These are phyloP conservation scores for Bradypodion pumilum DNA, from an alignment of 2,797 vertebrate species.

Conservation along the genomic window DNA sequence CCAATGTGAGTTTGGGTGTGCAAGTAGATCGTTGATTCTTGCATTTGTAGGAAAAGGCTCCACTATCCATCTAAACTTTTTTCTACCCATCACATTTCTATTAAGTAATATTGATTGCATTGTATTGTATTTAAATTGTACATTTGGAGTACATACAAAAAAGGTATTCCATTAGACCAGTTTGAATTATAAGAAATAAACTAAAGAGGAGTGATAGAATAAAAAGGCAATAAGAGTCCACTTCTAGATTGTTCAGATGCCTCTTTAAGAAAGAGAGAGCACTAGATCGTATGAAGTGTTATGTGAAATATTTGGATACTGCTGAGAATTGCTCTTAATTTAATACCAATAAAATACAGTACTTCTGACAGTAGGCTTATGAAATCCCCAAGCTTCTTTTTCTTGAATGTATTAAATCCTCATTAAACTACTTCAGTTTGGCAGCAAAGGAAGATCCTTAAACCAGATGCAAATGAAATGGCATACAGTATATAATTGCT, in stretches of 20 bases:
- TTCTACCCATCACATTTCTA: too few species aligned
- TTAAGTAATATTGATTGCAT: background rate
- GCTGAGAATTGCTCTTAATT: constrained; percentile 31
- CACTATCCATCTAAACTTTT: background rate
- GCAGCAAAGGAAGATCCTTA: constrained; percentile 14
- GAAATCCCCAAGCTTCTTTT: constrained; percentile 4
- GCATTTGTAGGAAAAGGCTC: background rate
- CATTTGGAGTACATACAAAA: background rate
- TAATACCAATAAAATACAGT: constrained; percentile 22
- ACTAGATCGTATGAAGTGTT: constrained; percentile 23
- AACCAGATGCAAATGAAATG: constrained; percentile 23
- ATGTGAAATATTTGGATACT: constrained; percentile 32
- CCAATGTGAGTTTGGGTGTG: background rate
- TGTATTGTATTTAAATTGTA: background rate
- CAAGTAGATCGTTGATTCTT: background rate
- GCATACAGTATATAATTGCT: constrained; percentile 1
- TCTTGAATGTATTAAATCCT: constrained; percentile 22
- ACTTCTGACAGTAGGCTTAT: constrained; percentile 11
- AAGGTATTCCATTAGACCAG: background rate
- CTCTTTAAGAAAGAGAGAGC: constrained; percentile 4
- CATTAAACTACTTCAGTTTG: constrained; percentile 27
- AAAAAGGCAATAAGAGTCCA: background rate
- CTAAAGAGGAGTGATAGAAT: background rate
- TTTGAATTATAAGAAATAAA: background rate
- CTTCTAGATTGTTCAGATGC: background rate